A percentile compares a stretch with the other conserved stretches of the same genome.
phyloP scores from a whole-genome alignment of 2,888 invertebrate species.

The Calliphora vomitoria region DNA sequence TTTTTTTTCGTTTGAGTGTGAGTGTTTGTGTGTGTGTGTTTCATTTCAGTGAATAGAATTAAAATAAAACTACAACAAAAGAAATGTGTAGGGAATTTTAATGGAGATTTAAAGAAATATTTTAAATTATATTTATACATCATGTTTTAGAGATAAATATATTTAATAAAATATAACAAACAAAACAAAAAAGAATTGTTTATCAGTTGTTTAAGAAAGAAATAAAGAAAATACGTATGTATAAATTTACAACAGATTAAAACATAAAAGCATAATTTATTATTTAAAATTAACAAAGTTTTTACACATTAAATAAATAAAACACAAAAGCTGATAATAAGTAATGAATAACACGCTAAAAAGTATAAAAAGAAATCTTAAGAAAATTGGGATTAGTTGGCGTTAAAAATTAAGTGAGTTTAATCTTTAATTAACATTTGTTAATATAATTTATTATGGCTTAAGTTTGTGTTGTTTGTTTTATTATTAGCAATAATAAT shows the following conservation, averaged over 20 bases:
- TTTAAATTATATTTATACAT: not conserved
- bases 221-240: too few species aligned
- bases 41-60: constrained; percentile 37
- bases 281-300: too few species aligned
- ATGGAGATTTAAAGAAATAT: constrained; percentile 30
- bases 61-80: constrained; percentile 28
- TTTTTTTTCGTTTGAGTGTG: not conserved
- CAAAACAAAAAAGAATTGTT: not conserved
- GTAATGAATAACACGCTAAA: too few species aligned
- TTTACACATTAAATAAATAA: too few species aligned
- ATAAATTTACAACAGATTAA: too few species aligned
- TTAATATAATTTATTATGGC: not conserved
- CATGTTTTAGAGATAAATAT: not conserved
- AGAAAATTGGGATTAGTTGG: too few species aligned
- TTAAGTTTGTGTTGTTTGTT: too few species aligned
- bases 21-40: not conserved
- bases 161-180: constrained; percentile 4
- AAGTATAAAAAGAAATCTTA: too few species aligned
- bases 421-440: not conserved
- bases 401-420: not conserved
- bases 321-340: too few species aligned
- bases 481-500: too few species aligned
- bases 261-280: too few species aligned
- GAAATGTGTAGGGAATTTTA: constrained; percentile 49
- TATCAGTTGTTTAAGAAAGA: not conserved